Base-by-base conservation (phyloP, 2,888 invertebrate species). In the Mythimna pallens region DNA sequence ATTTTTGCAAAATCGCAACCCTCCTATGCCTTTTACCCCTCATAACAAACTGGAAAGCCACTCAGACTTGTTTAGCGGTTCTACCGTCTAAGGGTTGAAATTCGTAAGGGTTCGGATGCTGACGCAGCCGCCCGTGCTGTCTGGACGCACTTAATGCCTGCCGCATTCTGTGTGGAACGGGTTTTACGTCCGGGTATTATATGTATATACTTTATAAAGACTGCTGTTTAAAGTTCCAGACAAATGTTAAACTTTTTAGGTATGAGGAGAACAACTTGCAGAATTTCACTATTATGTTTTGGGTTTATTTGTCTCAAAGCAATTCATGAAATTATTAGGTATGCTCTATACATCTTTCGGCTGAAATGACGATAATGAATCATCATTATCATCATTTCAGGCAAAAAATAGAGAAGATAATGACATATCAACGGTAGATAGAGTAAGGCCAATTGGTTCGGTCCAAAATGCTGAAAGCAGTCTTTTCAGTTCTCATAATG, bases 41-140 rank as follows among this genome's bases (percentile, higher is more conserved):
- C 78, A 61, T 69, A 82, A 79, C 77, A 80, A 81, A 79, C 80
- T 82, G 85, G 81, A 80, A 87, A 90, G 90, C 90, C 89, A 93
- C 93, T 93, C 93, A 93, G 92, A 92, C 92, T 90, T 91, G 91
- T 92, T 93, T 91, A 92, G 91, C 87, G 88, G 90, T 88, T 89
- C 87, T 85, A 85, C 87, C 88, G 81, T 88, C 83, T 86, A 89
- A 92, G 92, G 91, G 93, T 92, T 91, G 90, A 90, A 92, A 91
- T 91, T 89, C 86, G 88, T 88, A 86, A 90, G 91, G 91, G 93
- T 91, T 91, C 90, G 87, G 84, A 84, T 83, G 84, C 84, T 87
- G 86, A 89, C 87, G 87, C 87, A 88, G 87, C 88, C 84, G 83
- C 85, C 89, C 87, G 84, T 87, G 79, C 86, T 83, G 93, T 93